Evolutionary conservation across 1,140 invertebrate genomes (phyloP).

Genomic region (Eumeta japonica): DNA sequence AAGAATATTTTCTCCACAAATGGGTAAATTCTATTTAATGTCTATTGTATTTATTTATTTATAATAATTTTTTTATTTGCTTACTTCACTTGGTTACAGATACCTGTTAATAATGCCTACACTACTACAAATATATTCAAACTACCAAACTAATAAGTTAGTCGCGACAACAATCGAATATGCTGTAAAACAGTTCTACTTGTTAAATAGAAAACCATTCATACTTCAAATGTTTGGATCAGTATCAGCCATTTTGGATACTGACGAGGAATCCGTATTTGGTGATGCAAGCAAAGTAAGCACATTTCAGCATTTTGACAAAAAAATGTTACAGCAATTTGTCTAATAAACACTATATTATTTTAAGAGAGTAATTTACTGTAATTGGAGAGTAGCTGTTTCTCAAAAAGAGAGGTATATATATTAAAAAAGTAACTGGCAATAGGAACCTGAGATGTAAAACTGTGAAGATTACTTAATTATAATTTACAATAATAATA

Average conservation of each 20-base stretch:
- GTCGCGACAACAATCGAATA: conserved; percentile 96
- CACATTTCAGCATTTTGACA: conserved; percentile 9
- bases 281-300: conserved; percentile 87
- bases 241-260: conserved; percentile 93
- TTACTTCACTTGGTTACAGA: conserved; percentile 57
- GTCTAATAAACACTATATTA: background rate
- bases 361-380: no score
- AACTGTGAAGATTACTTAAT: no score
- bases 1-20: conserved; percentile 99
- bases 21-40: conserved; percentile 62
- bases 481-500: no score
- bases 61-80: conserved; percentile 9
- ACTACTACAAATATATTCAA: conserved; percentile 92
- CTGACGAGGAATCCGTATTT: conserved; percentile 81
- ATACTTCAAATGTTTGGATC: conserved; percentile 99
- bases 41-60: conserved; percentile 4
- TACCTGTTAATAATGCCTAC: conserved; percentile 98
- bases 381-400: no score
- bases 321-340: background rate
- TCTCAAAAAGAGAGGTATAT: no score
- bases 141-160: conserved; percentile 94
- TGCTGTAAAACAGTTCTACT: conserved; percentile 96
- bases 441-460: no score
- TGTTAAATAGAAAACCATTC: conserved; percentile 97
- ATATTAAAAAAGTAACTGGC: no score